phyloP scores from a whole-genome alignment of 2,113 vertebrate genomes.

The Synchiropus splendidus region DNA sequence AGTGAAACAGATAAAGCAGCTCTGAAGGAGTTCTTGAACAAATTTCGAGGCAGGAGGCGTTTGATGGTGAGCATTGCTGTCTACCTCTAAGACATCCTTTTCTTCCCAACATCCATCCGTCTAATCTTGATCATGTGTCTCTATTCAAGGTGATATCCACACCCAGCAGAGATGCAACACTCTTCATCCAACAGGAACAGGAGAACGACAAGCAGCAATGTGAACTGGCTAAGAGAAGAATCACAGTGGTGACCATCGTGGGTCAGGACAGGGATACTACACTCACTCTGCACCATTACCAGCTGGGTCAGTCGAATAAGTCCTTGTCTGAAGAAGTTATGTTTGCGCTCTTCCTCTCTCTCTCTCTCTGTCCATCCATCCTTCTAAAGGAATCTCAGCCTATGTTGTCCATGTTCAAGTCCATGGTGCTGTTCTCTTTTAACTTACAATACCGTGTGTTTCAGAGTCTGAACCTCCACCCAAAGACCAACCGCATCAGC shows the following conservation, averaged over 20 bases:
- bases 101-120: background rate
- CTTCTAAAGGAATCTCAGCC: too few species aligned
- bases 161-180: constrained; percentile 44
- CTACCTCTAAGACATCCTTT: too few species aligned
- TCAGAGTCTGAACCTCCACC: constrained; percentile 53
- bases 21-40: constrained; percentile 54
- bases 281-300: constrained; percentile 58
- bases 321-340: too few species aligned
- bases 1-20: constrained; percentile 48
- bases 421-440: too few species aligned
- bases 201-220: constrained; percentile 55
- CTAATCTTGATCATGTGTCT: constrained; percentile 4
- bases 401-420: too few species aligned
- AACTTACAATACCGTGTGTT: constrained; percentile 14
- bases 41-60: constrained; percentile 53
- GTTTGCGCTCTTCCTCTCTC: too few species aligned
- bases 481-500: constrained; percentile 21
- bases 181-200: constrained; percentile 62
- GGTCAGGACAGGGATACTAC: constrained; percentile 41
- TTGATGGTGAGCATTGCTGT: constrained; percentile 60
- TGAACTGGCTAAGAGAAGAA: constrained; percentile 57
- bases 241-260: constrained; percentile 56
- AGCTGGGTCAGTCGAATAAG: constrained; percentile 40
- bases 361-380: too few species aligned
- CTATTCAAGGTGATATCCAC: constrained; percentile 59